Evolutionary conservation across 2,888 invertebrate genomes (phyloP), one percentile per base, ranked within the genome.

Genomic region (Lypha dubia): DNA sequence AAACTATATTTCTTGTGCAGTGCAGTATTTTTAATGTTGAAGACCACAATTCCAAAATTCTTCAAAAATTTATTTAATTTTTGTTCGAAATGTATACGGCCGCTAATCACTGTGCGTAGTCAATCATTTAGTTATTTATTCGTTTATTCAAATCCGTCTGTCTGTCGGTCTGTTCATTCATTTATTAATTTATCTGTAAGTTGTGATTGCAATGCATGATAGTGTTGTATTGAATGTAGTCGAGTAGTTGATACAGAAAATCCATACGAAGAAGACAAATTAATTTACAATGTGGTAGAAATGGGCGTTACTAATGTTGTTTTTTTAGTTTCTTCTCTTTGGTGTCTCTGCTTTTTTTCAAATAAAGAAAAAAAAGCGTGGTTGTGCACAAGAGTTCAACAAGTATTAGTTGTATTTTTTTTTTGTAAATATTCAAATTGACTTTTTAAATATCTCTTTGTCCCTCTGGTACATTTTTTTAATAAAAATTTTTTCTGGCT

Each of bases 241-340:
- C 8, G 35, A 70, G 28, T 44, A 56, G 70, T 53, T n/a, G 60
- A 35, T 20, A 35, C 22, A 56, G n/a, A n/a, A n/a, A n/a, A n/a
- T 32, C n/a, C 46, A 56, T 44, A 58, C 67, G 46, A 75, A 81
- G 74, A 62, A 75, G 68, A 81, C 63, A 68, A 81, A 75, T 81
- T 56, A 81, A 81, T 81, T 75, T 75, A 81, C 75, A 81, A 76
- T 81, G 75, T 81, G 75, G 81, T 63, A 70, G 49, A 75, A 75
- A 70, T 76, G 75, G 75, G 81, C 81, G 81, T 81, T 49, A 41
- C 49, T 81, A 70, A 75, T 63, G 56, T 46, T 62, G 62, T 67
- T 68, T 71, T 63, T 24, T 32, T 24, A 63, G 53, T 22, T 35
- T 53, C 22, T 20, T 46, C 8, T 20, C 22, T n/a, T 24, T 17